Conservation (phyloP, 2,888 invertebrate genomes). For the Aphidius colemani region DNA sequence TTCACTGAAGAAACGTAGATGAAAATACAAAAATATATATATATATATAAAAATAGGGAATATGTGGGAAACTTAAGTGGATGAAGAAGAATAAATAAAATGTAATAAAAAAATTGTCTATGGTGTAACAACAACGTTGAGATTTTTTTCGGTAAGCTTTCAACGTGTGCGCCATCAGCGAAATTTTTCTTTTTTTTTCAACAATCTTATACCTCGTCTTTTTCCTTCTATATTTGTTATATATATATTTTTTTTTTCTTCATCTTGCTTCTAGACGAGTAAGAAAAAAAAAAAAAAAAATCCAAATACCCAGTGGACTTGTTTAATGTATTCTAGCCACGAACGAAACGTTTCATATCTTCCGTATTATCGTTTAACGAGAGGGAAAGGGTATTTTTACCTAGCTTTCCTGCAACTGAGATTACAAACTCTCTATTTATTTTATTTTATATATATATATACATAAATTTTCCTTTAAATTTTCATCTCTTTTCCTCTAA, state of each 20-base stretch:
- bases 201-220: slow-evolving; percentile 8
- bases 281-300: too few species aligned
- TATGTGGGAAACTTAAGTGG: slow-evolving; percentile 3
- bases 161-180: slow-evolving; percentile 21
- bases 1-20: too few species aligned
- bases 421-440: slow-evolving; percentile 11
- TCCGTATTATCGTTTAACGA: slow-evolving; percentile 26
- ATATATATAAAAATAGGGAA: background rate
- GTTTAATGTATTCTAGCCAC: slow-evolving; percentile 25
- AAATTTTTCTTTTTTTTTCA: slow-evolving; percentile 2
- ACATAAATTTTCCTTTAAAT: background rate
- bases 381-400: slow-evolving; percentile 9
- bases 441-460: slow-evolving; percentile 7
- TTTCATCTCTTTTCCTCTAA: background rate
- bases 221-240: background rate
- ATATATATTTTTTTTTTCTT: too few species aligned
- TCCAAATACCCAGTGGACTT: slow-evolving; percentile 9
- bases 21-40: too few species aligned
- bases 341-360: slow-evolving; percentile 27
- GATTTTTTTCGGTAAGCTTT: slow-evolving; percentile 23
- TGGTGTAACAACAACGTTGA: slow-evolving; percentile 22
- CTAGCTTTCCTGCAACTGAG: slow-evolving; percentile 14
- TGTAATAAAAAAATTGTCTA: background rate
- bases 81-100: background rate
- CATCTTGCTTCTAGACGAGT: too few species aligned